These are phyloP conservation scores for Leptobrachium leishanense DNA, from an alignment of 2,113 vertebrate species.

Conservation along the genomic window DNA sequence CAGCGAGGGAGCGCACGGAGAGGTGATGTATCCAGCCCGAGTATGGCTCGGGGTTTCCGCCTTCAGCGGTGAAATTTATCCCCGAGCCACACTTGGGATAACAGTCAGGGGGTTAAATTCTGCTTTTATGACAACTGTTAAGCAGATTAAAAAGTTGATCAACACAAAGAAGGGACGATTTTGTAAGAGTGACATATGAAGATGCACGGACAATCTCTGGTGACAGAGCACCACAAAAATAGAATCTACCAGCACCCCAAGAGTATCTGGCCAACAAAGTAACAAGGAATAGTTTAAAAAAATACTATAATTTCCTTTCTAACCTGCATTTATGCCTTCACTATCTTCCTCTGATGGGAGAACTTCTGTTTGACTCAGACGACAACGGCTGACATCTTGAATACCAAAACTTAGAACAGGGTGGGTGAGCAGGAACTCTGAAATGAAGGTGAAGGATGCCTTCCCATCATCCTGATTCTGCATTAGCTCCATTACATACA, in stretches of 20 bases:
- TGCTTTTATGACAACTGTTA: too few species aligned
- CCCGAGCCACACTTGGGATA: too few species aligned
- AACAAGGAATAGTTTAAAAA: neutral
- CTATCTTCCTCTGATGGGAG: conserved; percentile 90
- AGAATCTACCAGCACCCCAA: neutral
- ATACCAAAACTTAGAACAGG: conserved; percentile 95
- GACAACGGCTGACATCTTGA: conserved; percentile 83
- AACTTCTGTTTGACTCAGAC: conserved; percentile 86
- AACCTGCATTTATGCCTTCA: conserved; percentile 82
- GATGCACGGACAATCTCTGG: neutral
- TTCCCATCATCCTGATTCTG: conserved; percentile 92
- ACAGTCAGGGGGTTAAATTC: too few species aligned
- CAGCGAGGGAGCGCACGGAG: too few species aligned
- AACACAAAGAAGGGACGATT: too few species aligned
- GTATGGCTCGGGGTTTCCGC: too few species aligned
- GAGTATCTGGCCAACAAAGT: neutral
- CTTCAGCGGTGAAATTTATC: too few species aligned
- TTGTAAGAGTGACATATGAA: too few species aligned
- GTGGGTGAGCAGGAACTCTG: conserved; percentile 95
- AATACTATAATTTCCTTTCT: neutral
- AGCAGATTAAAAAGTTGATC: too few species aligned
- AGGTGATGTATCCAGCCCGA: too few species aligned
- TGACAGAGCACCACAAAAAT: too few species aligned
- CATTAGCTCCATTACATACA: conserved; percentile 94
- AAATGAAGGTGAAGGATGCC: conserved; percentile 92